These are phyloP conservation scores for Prosopocoilus inquinatus DNA, from an alignment of 2,888 invertebrate species.

Conservation along the genomic window DNA sequence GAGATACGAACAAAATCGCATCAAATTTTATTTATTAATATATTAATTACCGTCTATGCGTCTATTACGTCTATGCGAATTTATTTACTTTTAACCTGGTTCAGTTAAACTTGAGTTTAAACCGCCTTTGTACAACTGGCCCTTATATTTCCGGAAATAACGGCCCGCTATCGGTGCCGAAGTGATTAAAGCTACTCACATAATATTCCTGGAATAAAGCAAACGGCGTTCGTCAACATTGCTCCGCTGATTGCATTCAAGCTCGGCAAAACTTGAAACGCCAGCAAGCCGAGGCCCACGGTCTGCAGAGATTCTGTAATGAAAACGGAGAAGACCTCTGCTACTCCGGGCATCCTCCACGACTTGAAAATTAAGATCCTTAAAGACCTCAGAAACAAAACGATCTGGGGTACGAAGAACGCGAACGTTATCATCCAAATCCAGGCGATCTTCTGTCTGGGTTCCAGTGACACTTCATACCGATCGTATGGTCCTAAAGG, in stretches of 20 bases:
- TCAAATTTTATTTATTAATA: no score
- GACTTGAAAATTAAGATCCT: constrained; percentile 75
- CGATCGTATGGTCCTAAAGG: no score
- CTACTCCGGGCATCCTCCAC: constrained; percentile 55
- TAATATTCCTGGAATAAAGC: constrained; percentile 71
- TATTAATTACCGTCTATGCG: no score
- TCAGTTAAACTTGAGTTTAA: no score
- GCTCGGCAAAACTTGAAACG: constrained; percentile 72
- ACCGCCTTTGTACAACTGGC: no score
- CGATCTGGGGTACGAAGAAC: constrained; percentile 74
- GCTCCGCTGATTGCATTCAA: constrained; percentile 75
- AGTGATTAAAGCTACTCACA: constrained; percentile 52
- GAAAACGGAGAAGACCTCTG: constrained; percentile 59
- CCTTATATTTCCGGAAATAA: no score
- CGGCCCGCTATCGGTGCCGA: no score
- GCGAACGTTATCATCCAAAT: constrained; percentile 76
- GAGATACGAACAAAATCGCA: no score
- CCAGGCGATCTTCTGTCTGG: constrained; percentile 71
- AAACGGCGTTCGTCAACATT: constrained; percentile 82
- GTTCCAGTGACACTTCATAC: constrained; percentile 58
- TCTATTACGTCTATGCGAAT: no score
- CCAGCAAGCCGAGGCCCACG: constrained; percentile 72
- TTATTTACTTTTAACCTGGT: no score
- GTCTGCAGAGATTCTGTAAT: constrained; percentile 77
- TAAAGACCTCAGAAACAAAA: constrained; percentile 68